Percentiles rank a stretch among this genome's conserved stretches.
These are phyloP conservation scores for Lampropteryx suffumata DNA, from an alignment of 2,888 invertebrate genomes.

Conservation along the genomic window DNA sequence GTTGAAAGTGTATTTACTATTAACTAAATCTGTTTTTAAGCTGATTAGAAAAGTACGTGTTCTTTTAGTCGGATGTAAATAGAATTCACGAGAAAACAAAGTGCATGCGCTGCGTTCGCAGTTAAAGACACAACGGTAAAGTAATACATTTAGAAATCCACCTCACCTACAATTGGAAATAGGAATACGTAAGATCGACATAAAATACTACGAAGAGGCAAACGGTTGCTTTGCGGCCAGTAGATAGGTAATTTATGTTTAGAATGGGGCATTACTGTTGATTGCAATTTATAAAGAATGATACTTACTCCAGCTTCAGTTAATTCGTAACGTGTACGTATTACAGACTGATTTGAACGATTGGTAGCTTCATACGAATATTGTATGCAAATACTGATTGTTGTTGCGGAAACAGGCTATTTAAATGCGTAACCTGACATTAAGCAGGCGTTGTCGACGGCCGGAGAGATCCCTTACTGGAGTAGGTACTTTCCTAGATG, in stretches of 20 bases:
- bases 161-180: conserved; percentile 50
- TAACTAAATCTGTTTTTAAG: not conserved
- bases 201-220: conserved; percentile 49
- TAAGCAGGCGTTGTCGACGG: conserved; percentile 58
- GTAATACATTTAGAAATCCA: conserved; percentile 47
- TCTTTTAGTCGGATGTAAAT: conserved; percentile 1
- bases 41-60: not conserved
- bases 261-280: conserved; percentile 37
- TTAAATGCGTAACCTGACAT: conserved; percentile 80
- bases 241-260: conserved; percentile 52
- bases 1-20: too few species aligned
- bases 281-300: conserved; percentile 26
- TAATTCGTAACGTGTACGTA: too few species aligned
- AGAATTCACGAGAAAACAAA: not conserved
- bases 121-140: conserved; percentile 10
- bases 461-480: conserved; percentile 50
- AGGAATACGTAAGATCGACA: conserved; percentile 46
- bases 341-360: too few species aligned
- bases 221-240: conserved; percentile 46
- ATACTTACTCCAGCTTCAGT: too few species aligned
- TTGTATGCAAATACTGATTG: conserved; percentile 60
- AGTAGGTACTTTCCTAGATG: conserved; percentile 52
- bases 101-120: conserved; percentile 10
- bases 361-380: conserved; percentile 56
- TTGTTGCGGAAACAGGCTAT: conserved; percentile 67